Evolutionary conservation across 2,888 invertebrate species (phyloP), one percentile per base, ranked within the genome.

Genomic region (Charanyca ferruginea): DNA sequence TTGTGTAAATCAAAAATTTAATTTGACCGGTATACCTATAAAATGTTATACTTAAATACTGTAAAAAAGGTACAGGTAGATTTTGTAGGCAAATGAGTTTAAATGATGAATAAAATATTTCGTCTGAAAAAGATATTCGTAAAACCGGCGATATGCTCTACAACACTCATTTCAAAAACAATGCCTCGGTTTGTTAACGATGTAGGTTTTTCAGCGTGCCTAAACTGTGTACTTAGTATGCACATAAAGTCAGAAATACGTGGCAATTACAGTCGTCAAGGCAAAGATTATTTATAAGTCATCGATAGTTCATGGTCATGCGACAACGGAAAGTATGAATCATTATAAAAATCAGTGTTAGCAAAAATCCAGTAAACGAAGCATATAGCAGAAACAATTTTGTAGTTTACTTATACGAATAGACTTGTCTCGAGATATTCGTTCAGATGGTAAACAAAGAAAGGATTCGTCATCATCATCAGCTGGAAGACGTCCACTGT

Each of bases 71-170:
- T 58, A 23, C 22, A 44, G 45, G 48, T 48, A 3, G 13, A 57
- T 57, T 47, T 62, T 57, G 52, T 32, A 25, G 52, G 48, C 23
- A 2, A 13, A 28, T 32, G 35, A 54, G 20, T 57, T 71, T 32
- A n/a, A 44, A 41, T 68, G 42, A 41, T 25, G 16, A 57, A 22
- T 45, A n/a, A 11, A 75, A 57, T 70, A 51, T 51, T 66, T 52
- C 9, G 23, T 53, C 52, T 52, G 28, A 48, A 62, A 42, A 47
- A 54, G 9, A 38, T 57, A 63, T 73, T 58, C 16, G n/a, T 20
- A 42, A 64, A 53, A 64, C 55, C 58, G 73, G 73, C 66, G 78
- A 77, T 77, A 65, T 59, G 78, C 73, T 77, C 73, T 73, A 77
- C 35, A 51, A 72, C 22, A 9, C 48, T 59, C 45, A 42, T 73